Conservation (phyloP, 2,888 invertebrate species). For the Dascillus cervinus region DNA sequence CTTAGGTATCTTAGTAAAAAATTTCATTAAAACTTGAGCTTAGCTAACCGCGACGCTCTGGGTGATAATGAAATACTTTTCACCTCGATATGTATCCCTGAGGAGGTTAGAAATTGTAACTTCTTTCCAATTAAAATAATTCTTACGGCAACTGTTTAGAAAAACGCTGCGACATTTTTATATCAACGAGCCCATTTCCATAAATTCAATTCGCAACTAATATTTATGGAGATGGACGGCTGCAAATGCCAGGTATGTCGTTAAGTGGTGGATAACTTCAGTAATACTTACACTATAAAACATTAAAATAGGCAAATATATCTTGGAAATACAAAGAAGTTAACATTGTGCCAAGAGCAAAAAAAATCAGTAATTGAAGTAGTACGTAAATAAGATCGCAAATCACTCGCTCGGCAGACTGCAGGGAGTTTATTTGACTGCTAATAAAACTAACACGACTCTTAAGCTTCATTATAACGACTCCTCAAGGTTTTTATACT, state of each 20-base stretch:
- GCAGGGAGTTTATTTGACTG: conserved; percentile 14
- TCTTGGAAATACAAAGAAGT: conserved; percentile 9
- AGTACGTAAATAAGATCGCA: conserved; percentile 17
- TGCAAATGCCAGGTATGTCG: conserved; percentile 11
- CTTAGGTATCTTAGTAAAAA: no score
- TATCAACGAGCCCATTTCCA: conserved; percentile 9
- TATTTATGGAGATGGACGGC: conserved; percentile 17
- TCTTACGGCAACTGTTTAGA: no score
- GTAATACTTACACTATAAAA: conserved; percentile 9
- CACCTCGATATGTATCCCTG: no score
- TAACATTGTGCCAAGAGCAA: background rate
- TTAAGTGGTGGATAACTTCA: conserved; percentile 8
- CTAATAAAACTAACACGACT: conserved; percentile 14
- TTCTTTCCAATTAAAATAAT: no score
- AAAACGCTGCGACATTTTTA: no score
- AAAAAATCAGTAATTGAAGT: conserved; percentile 13
- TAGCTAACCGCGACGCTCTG: no score
- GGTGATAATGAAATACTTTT: no score
- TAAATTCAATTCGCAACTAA: conserved; percentile 17
- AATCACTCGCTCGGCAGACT: conserved; percentile 15
- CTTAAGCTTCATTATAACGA: conserved; percentile 3
- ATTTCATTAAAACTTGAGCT: no score
- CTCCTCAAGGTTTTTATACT: no score
- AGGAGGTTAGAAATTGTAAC: no score
- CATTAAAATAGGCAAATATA: conserved; percentile 14